Evolutionary conservation across 1,140 invertebrate species (phyloP).

Genomic region (Drosophila tropicalis): DNA sequence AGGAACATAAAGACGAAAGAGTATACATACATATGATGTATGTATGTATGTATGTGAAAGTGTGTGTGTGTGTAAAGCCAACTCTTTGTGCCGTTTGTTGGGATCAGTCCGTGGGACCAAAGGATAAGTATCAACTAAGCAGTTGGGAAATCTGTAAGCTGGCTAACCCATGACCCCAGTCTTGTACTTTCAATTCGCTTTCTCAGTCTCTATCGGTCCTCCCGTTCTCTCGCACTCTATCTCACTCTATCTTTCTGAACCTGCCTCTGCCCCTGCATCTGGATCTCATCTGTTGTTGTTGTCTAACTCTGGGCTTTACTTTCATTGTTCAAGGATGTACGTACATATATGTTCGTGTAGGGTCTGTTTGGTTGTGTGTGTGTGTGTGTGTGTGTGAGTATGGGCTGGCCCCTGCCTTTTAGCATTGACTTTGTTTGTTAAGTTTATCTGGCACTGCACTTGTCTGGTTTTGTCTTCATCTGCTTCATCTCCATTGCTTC

Average conservation of each 20-base stretch:
- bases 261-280: slow-evolving; percentile 18
- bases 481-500: background rate
- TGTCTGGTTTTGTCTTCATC: slow-evolving; percentile 56
- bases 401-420: slow-evolving; percentile 29
- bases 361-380: background rate
- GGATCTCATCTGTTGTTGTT: slow-evolving; percentile 25
- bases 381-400: slow-evolving; percentile 40
- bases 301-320: slow-evolving; percentile 3
- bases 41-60: background rate
- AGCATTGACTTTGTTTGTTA: slow-evolving; percentile 67
- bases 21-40: slow-evolving; percentile 12
- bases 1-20: slow-evolving; percentile 48
- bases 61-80: background rate
- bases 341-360: background rate
- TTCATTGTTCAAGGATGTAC: slow-evolving; percentile 15
- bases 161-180: slow-evolving; percentile 12
- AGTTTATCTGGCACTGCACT: slow-evolving; percentile 74
- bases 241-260: slow-evolving; percentile 3
- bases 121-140: slow-evolving; percentile 77
- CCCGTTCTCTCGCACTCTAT: background rate
- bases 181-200: background rate
- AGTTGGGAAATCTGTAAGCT: slow-evolving; percentile 73
- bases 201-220: background rate
- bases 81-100: slow-evolving; percentile 18
- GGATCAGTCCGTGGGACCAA: slow-evolving; percentile 20